A percentile compares a stretch with the other conserved stretches of the same genome.
Conservation (phyloP, 2,888 invertebrate genomes). For the Latheticus oryzae region DNA sequence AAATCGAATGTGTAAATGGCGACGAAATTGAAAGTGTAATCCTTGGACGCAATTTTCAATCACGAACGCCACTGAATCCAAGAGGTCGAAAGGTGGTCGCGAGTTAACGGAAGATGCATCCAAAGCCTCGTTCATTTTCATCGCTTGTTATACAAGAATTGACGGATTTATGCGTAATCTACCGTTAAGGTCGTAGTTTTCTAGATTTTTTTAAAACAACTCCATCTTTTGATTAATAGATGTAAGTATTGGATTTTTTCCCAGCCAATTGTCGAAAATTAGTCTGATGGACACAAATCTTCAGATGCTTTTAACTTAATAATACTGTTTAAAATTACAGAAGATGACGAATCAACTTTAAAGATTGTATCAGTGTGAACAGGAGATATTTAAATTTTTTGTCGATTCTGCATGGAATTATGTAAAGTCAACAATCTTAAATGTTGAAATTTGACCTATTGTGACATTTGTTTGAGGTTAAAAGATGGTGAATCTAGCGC, state of each 20-base stretch:
- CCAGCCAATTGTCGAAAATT: too few relatives aligned
- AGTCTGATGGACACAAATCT: too few relatives aligned
- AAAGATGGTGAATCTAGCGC: slow-evolving; percentile 3
- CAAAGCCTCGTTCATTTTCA: slow-evolving; percentile 22
- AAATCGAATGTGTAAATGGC: slow-evolving; percentile 10
- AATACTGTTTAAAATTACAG: slow-evolving; percentile 37
- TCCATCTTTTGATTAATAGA: too few relatives aligned
- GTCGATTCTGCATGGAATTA: too few relatives aligned
- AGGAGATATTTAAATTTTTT: slow-evolving; percentile 7
- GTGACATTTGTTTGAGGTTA: slow-evolving; percentile 3
- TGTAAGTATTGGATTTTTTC: too few relatives aligned
- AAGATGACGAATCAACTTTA: slow-evolving; percentile 38
- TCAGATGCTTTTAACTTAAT: slow-evolving; percentile 24
- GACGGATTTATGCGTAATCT: slow-evolving; percentile 26
- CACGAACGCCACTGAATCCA: slow-evolving; percentile 10
- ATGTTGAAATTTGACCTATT: background rate
- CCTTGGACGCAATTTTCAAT: slow-evolving; percentile 5
- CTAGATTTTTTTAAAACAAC: too few relatives aligned
- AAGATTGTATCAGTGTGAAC: slow-evolving; percentile 39
- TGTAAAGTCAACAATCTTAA: slow-evolving; percentile 1
- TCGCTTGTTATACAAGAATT: slow-evolving; percentile 21
- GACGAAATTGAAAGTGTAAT: slow-evolving; percentile 24
- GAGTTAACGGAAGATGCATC: slow-evolving; percentile 22
- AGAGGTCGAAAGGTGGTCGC: slow-evolving; percentile 17
- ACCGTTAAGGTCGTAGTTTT: slow-evolving; percentile 30